phyloP scores from a whole-genome alignment of 1,140 invertebrate genomes.

The Drosophila sechellia region DNA sequence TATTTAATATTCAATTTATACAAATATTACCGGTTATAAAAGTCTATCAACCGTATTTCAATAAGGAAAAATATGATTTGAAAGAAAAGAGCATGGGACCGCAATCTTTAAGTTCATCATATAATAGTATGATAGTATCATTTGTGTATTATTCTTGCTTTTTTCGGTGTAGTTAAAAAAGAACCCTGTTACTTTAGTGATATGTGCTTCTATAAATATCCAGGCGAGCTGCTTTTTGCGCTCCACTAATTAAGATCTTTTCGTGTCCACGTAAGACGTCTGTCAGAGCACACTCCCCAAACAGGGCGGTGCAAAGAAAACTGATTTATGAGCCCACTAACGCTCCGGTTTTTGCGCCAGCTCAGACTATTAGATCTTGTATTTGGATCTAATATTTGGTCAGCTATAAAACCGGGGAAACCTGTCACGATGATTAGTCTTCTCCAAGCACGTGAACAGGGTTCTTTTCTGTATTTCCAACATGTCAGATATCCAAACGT shows the following conservation, averaged over 20 bases:
- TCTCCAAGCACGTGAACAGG: slow-evolving; percentile 30
- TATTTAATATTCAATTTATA: too few relatives aligned
- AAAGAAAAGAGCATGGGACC: too few relatives aligned
- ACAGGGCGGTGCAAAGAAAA: slow-evolving; percentile 19
- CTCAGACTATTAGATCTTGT: slow-evolving; percentile 6
- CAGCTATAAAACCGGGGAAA: neutral
- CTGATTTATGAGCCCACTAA: slow-evolving; percentile 39
- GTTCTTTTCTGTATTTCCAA: neutral
- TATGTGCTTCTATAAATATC: slow-evolving; percentile 12
- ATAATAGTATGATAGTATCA: too few relatives aligned
- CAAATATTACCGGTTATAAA: too few relatives aligned
- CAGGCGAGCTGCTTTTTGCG: slow-evolving; percentile 17
- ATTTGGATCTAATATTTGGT: slow-evolving; percentile 29
- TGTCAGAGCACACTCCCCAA: slow-evolving; percentile 22
- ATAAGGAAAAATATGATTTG: too few relatives aligned
- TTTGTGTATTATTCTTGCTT: neutral
- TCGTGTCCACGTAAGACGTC: slow-evolving; percentile 29
- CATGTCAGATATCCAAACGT: neutral
- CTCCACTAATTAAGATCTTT: slow-evolving; percentile 31
- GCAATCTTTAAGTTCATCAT: too few relatives aligned
- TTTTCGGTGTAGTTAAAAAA: neutral
- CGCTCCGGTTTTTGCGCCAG: slow-evolving; percentile 11
- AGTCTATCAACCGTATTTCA: too few relatives aligned
- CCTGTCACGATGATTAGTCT: slow-evolving; percentile 11
- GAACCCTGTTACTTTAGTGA: neutral